A percentile compares a stretch with the other conserved stretches of the same genome.
phyloP scores from a whole-genome alignment of 2,797 vertebrate species.

The Ctenochaetus hawaiiensis region DNA sequence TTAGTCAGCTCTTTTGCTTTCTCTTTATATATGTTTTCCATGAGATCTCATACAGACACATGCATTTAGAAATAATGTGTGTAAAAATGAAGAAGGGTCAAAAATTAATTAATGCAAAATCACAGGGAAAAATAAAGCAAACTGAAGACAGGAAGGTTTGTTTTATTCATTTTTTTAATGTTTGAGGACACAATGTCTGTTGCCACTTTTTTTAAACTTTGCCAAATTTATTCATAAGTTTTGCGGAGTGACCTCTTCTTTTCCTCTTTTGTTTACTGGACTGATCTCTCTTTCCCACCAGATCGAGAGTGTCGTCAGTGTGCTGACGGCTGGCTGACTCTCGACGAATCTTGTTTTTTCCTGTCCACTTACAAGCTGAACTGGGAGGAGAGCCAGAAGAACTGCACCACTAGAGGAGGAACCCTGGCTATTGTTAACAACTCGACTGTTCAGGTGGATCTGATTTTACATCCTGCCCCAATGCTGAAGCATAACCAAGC shows the following conservation, averaged over 20 bases:
- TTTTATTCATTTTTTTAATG: neutral
- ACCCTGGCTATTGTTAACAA: slow-evolving; percentile 74
- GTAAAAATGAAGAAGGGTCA: neutral
- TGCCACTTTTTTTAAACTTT: no score
- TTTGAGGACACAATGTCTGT: no score
- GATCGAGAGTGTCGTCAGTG: slow-evolving; percentile 50
- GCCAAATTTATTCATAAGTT: no score
- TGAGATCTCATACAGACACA: neutral
- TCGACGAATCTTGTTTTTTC: slow-evolving; percentile 71
- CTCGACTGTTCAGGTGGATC: slow-evolving; percentile 70
- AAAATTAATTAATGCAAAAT: neutral
- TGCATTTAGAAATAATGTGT: neutral
- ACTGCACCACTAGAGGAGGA: slow-evolving; percentile 72
- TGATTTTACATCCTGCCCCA: neutral
- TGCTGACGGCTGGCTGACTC: slow-evolving; percentile 61
- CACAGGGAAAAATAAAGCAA: neutral
- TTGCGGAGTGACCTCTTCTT: no score
- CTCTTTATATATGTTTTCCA: neutral
- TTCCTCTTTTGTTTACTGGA: no score
- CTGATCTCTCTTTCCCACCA: slow-evolving; percentile 10
- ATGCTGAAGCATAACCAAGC: neutral
- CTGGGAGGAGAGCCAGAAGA: slow-evolving; percentile 73
- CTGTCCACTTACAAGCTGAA: slow-evolving; percentile 64
- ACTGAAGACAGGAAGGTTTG: neutral
- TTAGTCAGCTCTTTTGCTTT: slow-evolving; percentile 9